These are phyloP conservation scores for Molorchus minor DNA, from an alignment of 2,888 invertebrate species.

Conservation along the genomic window DNA sequence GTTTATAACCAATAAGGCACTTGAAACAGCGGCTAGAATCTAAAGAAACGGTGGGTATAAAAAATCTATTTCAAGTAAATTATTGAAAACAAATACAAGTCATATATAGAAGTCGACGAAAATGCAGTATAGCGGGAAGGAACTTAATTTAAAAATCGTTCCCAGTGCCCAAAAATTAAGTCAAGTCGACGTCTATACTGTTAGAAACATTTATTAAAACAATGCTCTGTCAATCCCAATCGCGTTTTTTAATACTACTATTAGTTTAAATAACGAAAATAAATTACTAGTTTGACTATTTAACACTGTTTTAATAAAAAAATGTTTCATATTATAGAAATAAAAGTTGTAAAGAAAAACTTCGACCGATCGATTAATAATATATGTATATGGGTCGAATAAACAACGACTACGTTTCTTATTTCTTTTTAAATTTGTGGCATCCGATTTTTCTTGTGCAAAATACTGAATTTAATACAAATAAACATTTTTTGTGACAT, in stretches of 20 bases:
- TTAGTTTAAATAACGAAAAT: conserved; percentile 5
- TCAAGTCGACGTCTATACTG: conserved; percentile 20
- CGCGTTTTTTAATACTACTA: conserved; percentile 6
- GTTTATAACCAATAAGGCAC: conserved; percentile 22
- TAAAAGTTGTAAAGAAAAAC: conserved; percentile 19
- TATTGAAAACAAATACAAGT: conserved; percentile 12
- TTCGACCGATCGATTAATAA: conserved; percentile 8
- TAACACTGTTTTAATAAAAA: conserved; percentile 16
- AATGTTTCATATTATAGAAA: conserved; percentile 14
- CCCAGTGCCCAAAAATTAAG: conserved; percentile 12
- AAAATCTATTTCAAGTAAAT: conserved; percentile 25
- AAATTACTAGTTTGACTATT: neutral
- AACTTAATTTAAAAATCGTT: conserved; percentile 20
- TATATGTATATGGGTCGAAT: conserved; percentile 14
- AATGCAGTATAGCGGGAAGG: conserved; percentile 3
- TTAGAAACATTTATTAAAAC: conserved; percentile 14
- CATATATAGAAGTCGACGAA: conserved; percentile 18
- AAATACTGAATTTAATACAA: neutral
- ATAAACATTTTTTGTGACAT: neutral
- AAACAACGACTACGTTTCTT: conserved; percentile 20
- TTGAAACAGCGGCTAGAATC: conserved; percentile 8
- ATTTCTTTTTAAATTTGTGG: neutral
- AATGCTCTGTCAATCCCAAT: too few relatives aligned
- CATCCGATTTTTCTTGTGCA: neutral
- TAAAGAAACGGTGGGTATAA: neutral